Conservation (phyloP, 2,113 vertebrate species). For the Cyrtonyx montezumae region DNA sequence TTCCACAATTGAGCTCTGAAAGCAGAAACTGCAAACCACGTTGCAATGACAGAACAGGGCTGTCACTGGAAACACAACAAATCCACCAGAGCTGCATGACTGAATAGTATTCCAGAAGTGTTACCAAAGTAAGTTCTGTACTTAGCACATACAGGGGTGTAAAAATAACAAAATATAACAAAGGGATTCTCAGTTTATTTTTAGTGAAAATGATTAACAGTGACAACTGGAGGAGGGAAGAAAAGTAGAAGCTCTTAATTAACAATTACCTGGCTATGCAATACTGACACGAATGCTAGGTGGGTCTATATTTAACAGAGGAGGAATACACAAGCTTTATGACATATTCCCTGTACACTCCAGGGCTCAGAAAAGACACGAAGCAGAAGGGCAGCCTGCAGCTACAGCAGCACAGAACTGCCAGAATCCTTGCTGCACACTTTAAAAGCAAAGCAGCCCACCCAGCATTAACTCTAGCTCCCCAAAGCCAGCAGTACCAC, state of each 20-base stretch:
- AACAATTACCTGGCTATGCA: not conserved
- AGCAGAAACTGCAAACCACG: not conserved
- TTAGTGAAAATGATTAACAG: not conserved
- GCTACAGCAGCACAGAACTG: not conserved
- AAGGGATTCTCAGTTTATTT: not conserved
- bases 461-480: not conserved
- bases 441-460: not conserved
- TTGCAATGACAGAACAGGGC: not conserved
- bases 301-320: not conserved
- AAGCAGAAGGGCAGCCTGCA: not conserved
- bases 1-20: not conserved
- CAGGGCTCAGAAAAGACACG: not conserved
- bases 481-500: not conserved
- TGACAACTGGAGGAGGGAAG: not conserved
- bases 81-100: not conserved
- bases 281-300: not conserved
- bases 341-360: not conserved
- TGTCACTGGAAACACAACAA: not conserved
- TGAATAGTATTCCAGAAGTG: not conserved
- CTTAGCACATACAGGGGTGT: not conserved
- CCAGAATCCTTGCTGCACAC: accelerated
- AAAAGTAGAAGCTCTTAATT: not conserved
- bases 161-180: not conserved
- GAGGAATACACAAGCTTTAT: not conserved
- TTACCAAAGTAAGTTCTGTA: not conserved